Percentiles rank a stretch among this genome's conserved stretches.
Evolutionary conservation across 2,797 vertebrate species (phyloP).

Genomic region (Peromyscus attwateri): DNA sequence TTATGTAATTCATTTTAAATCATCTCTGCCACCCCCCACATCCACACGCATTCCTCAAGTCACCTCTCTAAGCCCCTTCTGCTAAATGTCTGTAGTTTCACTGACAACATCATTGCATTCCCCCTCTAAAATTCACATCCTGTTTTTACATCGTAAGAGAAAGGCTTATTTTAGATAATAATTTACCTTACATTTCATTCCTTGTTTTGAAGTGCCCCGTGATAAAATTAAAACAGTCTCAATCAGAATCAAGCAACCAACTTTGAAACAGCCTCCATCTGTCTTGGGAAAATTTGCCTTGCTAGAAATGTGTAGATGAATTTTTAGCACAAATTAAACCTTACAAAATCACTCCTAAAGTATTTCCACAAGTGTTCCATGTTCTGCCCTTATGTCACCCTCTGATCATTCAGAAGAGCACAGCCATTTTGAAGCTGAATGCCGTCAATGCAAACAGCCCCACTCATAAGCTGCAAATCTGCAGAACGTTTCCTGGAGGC

Average conservation of each 20-base stretch:
- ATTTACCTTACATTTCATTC: constrained; percentile 73
- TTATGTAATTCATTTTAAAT: constrained; percentile 73
- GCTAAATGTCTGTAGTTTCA: constrained; percentile 24
- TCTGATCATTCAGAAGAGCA: constrained; percentile 31
- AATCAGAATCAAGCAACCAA: constrained; percentile 83
- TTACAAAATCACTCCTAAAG: constrained; percentile 75
- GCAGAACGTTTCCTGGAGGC: not conserved
- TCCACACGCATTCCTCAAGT: constrained; percentile 27
- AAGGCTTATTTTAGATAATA: constrained; percentile 70
- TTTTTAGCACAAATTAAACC: constrained; percentile 83
- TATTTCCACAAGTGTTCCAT: constrained; percentile 70
- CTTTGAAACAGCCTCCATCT: constrained; percentile 85
- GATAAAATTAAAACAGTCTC: constrained; percentile 80
- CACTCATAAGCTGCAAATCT: not conserved
- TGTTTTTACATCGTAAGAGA: constrained; percentile 50
- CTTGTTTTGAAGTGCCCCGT: constrained; percentile 69
- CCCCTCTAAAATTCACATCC: constrained; percentile 26
- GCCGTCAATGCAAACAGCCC: not conserved
- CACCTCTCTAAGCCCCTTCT: constrained; percentile 26
- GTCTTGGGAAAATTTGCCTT: constrained; percentile 82
- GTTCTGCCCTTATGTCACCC: constrained; percentile 60
- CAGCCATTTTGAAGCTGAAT: constrained; percentile 12
- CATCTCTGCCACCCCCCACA: not conserved
- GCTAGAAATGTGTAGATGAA: constrained; percentile 78
- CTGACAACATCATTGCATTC: constrained; percentile 7